Percentiles rank a stretch among this genome's conserved stretches.
These are phyloP conservation scores for Tetrax tetrax DNA, from an alignment of 2,113 vertebrate genomes.

Conservation along the genomic window DNA sequence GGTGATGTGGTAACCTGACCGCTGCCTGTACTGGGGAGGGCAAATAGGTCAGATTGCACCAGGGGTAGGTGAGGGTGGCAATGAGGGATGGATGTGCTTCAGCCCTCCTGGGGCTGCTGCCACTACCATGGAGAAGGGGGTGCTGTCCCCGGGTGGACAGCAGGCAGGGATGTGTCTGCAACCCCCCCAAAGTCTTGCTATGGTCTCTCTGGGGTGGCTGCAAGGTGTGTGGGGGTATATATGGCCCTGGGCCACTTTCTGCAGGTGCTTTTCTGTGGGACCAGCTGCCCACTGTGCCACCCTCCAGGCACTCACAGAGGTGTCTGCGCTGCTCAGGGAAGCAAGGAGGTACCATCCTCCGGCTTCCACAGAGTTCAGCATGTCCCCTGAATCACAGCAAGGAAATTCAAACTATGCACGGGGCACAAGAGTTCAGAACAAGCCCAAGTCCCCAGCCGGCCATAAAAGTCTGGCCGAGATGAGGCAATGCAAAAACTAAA, in stretches of 20 bases:
- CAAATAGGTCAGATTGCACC: not conserved
- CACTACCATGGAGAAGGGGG: not conserved
- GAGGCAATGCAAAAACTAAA: not conserved
- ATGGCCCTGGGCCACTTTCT: not conserved
- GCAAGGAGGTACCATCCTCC: not conserved
- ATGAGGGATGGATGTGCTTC: not conserved
- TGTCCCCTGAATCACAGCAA: not conserved
- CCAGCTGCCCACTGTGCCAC: not conserved
- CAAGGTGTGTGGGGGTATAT: not conserved
- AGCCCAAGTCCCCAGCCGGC: not conserved
- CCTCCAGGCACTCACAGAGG: not conserved
- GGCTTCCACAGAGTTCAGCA: not conserved
- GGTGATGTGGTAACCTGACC: not conserved
- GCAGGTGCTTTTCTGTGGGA: not conserved
- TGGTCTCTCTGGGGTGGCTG: not conserved
- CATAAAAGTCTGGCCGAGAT: not conserved
- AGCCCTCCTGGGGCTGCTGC: not conserved
- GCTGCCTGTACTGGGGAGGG: not conserved
- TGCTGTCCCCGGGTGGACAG: rapidly evolving
- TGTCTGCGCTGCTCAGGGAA: not conserved
- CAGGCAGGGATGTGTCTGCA: not conserved
- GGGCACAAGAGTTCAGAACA: not conserved
- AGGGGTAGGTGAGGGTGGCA: not conserved
- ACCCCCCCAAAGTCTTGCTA: not conserved
- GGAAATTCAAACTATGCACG: not conserved